These are phyloP conservation scores for Elmis aenea DNA, from an alignment of 2,888 invertebrate species.

Conservation along the genomic window DNA sequence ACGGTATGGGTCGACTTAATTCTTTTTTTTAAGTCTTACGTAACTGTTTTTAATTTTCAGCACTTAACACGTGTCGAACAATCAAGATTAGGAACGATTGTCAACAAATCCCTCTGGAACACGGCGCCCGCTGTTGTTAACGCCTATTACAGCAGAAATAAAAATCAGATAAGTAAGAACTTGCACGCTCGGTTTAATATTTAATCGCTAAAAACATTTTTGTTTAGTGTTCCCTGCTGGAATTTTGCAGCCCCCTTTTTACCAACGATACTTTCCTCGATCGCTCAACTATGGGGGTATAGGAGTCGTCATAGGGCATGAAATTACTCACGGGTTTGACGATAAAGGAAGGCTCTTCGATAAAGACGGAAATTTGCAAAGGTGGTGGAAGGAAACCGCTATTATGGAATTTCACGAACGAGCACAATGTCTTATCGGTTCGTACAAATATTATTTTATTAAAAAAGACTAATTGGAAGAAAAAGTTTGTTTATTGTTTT, in stretches of 20 bases:
- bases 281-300: conserved; percentile 84
- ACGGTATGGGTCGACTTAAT: conserved; percentile 34
- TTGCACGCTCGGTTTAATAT: background rate
- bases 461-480: background rate
- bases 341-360: conserved; percentile 91
- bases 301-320: conserved; percentile 90
- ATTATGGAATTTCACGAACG: conserved; percentile 69
- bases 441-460: too few relatives aligned
- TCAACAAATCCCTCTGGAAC: conserved; percentile 78
- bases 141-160: conserved; percentile 91
- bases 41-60: too few relatives aligned
- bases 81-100: conserved; percentile 60
- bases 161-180: conserved; percentile 78
- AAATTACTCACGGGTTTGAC: conserved; percentile 88
- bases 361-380: conserved; percentile 83
- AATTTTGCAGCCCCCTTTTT: conserved; percentile 91
- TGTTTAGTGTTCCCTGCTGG: conserved; percentile 82
- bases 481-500: conserved; percentile 4
- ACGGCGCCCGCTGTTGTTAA: conserved; percentile 89
- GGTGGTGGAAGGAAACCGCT: conserved; percentile 77
- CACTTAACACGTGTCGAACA: conserved; percentile 73
- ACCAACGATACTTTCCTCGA: conserved; percentile 76
- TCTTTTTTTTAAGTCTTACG: too few relatives aligned
- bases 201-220: conserved; percentile 1
- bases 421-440: conserved; percentile 70